phyloP scores from a whole-genome alignment of 2,113 vertebrate species.

The Anoura caudifer region DNA sequence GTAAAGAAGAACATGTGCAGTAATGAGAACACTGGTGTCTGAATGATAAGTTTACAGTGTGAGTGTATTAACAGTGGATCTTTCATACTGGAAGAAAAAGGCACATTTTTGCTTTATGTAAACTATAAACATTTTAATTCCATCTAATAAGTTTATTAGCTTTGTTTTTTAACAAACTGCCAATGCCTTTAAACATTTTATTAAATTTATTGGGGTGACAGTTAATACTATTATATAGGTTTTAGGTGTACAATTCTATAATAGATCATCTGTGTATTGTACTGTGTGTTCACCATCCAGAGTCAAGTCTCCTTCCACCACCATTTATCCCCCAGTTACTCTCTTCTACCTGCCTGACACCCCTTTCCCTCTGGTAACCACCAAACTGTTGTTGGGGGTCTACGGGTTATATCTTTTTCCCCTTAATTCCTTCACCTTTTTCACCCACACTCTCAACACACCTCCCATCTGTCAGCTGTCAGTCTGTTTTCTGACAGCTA shows the following conservation, averaged over 20 bases:
- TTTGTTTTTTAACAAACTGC: background rate
- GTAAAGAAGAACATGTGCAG: background rate
- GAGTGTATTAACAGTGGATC: background rate
- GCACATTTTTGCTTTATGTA: background rate
- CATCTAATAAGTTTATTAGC: background rate
- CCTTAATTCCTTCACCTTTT: background rate
- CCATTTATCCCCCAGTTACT: background rate
- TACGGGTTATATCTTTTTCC: background rate
- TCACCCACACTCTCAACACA: background rate
- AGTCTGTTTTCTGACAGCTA: background rate
- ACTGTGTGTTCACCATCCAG: background rate
- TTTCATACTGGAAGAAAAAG: background rate
- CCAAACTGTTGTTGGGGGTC: background rate
- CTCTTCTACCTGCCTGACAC: background rate
- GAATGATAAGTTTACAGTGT: background rate
- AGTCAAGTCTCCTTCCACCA: background rate
- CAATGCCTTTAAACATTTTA: background rate
- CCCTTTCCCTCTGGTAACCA: background rate
- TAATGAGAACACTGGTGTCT: background rate
- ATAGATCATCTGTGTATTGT: background rate
- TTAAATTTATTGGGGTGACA: background rate
- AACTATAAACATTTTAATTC: background rate
- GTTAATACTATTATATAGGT: background rate
- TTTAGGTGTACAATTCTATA: background rate
- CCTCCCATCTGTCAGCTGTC: background rate